Evolutionary conservation across 2,113 vertebrate genomes (phyloP).

Genomic region (Hiodon tergisus): DNA sequence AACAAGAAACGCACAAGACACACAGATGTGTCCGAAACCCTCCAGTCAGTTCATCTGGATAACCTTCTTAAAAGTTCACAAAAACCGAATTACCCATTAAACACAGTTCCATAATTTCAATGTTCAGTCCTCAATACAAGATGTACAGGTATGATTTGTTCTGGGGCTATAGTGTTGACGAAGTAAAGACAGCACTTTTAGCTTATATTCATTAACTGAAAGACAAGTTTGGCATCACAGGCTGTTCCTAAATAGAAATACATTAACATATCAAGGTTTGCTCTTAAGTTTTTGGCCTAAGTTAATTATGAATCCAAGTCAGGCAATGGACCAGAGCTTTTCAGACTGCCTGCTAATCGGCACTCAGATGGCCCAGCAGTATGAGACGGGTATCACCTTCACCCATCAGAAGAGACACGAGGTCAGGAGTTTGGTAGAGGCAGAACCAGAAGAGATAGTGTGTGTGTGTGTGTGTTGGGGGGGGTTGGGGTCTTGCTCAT

Average conservation of each 20-base stretch:
- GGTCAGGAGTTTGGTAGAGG: background rate
- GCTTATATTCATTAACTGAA: background rate
- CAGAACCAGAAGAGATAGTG: too few species aligned
- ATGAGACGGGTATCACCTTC: background rate
- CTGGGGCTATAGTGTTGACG: background rate
- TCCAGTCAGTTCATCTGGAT: slow-evolving; percentile 19
- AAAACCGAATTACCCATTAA: background rate
- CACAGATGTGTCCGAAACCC: slow-evolving; percentile 37
- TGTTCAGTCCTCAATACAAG: background rate
- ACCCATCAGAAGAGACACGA: background rate
- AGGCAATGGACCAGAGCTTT: background rate
- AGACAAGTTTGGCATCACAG: slow-evolving; percentile 12
- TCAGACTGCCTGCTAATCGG: background rate
- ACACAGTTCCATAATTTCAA: background rate
- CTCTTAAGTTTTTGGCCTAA: background rate
- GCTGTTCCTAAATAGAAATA: background rate
- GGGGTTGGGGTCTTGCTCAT: background rate
- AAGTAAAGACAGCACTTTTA: background rate
- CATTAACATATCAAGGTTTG: background rate
- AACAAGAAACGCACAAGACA: slow-evolving; percentile 29
- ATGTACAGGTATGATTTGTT: background rate
- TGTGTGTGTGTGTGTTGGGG: too few species aligned
- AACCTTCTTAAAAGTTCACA: slow-evolving; percentile 9
- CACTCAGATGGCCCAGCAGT: background rate
- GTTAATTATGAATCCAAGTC: background rate